Percentiles rank a stretch among this genome's conserved stretches.
Evolutionary conservation across 2,113 vertebrate species (phyloP).

Genomic region (Cynoglossus semilaevis): DNA sequence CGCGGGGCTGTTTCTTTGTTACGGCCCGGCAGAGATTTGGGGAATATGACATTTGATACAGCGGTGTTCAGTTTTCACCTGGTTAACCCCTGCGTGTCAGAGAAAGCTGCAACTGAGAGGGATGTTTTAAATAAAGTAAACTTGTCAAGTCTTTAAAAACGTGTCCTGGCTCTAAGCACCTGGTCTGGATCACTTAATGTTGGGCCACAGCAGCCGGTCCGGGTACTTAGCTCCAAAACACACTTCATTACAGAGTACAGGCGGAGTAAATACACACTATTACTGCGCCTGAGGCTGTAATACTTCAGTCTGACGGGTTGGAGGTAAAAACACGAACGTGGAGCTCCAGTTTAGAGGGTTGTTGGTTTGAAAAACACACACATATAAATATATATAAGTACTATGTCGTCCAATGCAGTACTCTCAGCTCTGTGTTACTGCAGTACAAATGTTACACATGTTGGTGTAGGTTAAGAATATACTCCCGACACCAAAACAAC

Average conservation of each 20-base stretch:
- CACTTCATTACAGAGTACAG: constrained; percentile 74
- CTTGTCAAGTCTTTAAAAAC: constrained; percentile 25
- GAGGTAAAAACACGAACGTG: constrained; percentile 49
- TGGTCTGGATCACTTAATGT: no score
- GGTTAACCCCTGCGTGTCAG: constrained; percentile 45
- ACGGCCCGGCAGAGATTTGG: constrained; percentile 40
- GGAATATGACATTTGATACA: constrained; percentile 48
- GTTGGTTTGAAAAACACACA: constrained; percentile 33
- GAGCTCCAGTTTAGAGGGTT: constrained; percentile 36
- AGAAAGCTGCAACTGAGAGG: background rate
- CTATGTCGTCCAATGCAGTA: no score
- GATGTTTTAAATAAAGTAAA: constrained; percentile 14
- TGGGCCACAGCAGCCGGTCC: constrained; percentile 29
- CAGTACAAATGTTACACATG: no score
- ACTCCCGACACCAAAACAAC: no score
- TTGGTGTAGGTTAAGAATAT: no score
- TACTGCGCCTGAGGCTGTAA: constrained; percentile 68
- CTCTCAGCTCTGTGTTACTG: no score
- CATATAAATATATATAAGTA: no score
- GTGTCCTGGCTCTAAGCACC: constrained; percentile 16
- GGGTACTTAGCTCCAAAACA: constrained; percentile 57
- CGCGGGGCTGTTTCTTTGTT: constrained; percentile 39
- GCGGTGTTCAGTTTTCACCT: constrained; percentile 38
- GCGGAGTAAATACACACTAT: constrained; percentile 68
- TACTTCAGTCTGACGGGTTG: constrained; percentile 68